Conservation (phyloP, 2,113 vertebrate species). For the Silurus asotus region DNA sequence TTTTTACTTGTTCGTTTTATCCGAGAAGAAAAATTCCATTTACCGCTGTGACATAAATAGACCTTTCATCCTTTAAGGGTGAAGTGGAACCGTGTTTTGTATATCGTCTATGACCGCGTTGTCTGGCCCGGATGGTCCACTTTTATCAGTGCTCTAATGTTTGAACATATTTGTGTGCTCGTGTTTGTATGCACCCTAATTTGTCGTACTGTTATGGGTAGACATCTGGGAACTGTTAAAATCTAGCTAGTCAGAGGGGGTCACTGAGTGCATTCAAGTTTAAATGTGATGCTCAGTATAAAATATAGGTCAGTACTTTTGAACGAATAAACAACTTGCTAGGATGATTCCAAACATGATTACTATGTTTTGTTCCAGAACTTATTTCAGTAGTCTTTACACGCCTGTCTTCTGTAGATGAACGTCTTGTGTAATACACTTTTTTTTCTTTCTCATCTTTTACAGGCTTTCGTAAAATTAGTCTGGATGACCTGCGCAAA, state of each 20-base stretch:
- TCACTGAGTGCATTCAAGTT: background rate
- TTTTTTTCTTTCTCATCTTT: slow-evolving; percentile 32
- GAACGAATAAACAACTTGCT: background rate
- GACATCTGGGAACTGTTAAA: slow-evolving; percentile 39
- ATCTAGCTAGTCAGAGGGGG: slow-evolving; percentile 1
- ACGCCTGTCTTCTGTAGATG: background rate
- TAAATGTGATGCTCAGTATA: background rate
- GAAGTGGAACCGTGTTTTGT: slow-evolving; percentile 36
- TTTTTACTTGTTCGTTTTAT: slow-evolving; percentile 41
- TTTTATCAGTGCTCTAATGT: background rate
- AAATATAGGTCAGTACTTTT: slow-evolving; percentile 8
- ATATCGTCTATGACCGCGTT: slow-evolving; percentile 13
- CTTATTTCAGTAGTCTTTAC: background rate
- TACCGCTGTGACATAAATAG: slow-evolving; percentile 18
- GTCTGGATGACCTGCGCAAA: slow-evolving; percentile 94
- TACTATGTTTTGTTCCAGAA: background rate
- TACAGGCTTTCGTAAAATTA: slow-evolving; percentile 95
- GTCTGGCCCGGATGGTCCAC: background rate
- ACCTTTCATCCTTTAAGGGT: slow-evolving; percentile 30
- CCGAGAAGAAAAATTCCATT: slow-evolving; percentile 36
- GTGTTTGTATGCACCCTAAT: background rate
- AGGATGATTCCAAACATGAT: background rate
- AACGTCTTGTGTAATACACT: background rate
- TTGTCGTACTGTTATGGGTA: background rate
- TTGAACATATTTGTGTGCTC: slow-evolving; percentile 10